Percentiles rank a stretch among this genome's conserved stretches.
Evolutionary conservation across 2,113 vertebrate genomes (phyloP).

Genomic region (Amphiprion ocellaris): DNA sequence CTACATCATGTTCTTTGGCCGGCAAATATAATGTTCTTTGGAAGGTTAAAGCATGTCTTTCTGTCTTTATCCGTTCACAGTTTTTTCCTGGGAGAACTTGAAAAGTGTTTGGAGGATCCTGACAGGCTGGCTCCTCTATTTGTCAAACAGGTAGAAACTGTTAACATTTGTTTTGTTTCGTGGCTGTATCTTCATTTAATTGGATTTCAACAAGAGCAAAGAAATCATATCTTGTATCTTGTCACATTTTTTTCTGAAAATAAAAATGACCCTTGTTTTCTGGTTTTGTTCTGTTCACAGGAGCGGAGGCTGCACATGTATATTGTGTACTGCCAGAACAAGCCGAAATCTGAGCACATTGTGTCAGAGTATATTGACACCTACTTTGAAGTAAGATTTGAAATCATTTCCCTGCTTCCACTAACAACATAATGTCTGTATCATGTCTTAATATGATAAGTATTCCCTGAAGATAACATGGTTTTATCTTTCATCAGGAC

Average conservation of each 20-base stretch:
- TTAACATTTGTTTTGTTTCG: not conserved
- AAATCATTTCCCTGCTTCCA: not conserved
- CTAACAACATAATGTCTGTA: not conserved
- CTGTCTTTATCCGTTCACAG: slow-evolving; percentile 75
- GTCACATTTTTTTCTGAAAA: not conserved
- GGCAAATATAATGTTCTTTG: not conserved
- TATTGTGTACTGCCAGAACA: slow-evolving; percentile 99
- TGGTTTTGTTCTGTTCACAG: slow-evolving; percentile 73
- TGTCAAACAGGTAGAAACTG: slow-evolving; percentile 91
- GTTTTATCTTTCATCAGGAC: slow-evolving; percentile 84
- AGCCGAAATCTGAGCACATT: slow-evolving; percentile 99
- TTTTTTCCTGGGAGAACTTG: slow-evolving; percentile 97
- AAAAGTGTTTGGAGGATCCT: slow-evolving; percentile 98
- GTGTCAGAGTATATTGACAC: slow-evolving; percentile 99
- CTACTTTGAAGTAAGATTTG: slow-evolving; percentile 94
- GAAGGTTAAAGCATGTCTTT: slow-evolving; percentile 23
- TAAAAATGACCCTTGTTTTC: not conserved
- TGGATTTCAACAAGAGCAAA: not conserved
- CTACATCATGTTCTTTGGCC: too few species aligned
- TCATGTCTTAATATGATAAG: not conserved
- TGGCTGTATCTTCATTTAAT: not conserved
- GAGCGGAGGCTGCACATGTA: slow-evolving; percentile 99
- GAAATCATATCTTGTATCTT: not conserved
- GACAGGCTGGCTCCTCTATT: slow-evolving; percentile 95
- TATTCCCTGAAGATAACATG: not conserved